Base-by-base conservation (phyloP, 1,140 invertebrate species). In the Scylla paramamosain region DNA sequence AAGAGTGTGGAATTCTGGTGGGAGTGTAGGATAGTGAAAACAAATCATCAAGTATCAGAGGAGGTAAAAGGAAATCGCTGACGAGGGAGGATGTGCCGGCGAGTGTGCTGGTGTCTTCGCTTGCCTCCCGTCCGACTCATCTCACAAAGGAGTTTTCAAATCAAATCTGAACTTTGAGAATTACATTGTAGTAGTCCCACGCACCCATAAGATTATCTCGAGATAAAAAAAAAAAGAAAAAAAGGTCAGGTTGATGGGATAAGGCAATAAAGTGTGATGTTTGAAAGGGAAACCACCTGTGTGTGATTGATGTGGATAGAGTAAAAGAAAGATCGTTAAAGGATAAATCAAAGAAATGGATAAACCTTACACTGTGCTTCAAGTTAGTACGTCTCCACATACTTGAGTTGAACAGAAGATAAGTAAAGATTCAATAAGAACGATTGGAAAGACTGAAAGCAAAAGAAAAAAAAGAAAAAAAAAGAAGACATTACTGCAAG, bases 1-100 rank as follows among this genome's bases (percentile, higher is more conserved):
- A 67, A 14, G 20, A 77, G 67, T n/a, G 20, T 77, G 67, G 67
- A 77, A 77, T 77, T 77, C 25, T 77, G 67, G 67, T 77, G 25
- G 67, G 67, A 77, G 67, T 77, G 20, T 77, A n/a, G n/a, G 20
- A 77, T 77, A 77, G 67, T n/a, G 67, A 77, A 77, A 77, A 77
- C 67, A 77, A 77, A 77, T 77, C 67, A 77, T 77, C 67, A 77
- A n/a, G 67, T 77, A 77, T 77, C 67, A 77, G 67, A 20, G 67
- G 25, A 77, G 67, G 67, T 12, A 77, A 77, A 77, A 77, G 67
- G 25, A 77, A 77, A 77, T n/a, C 25, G 67, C 67, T 77, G 67
- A 77, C 67, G 67, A 77, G 67, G 67, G 16, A n/a, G n/a, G 67
- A 77, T n/a, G 67, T 77, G 67, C 12, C 20, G 67, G 67, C 25